Evolutionary conservation across 2,797 vertebrate genomes (phyloP).

Genomic region (Darevskia nairensis): DNA sequence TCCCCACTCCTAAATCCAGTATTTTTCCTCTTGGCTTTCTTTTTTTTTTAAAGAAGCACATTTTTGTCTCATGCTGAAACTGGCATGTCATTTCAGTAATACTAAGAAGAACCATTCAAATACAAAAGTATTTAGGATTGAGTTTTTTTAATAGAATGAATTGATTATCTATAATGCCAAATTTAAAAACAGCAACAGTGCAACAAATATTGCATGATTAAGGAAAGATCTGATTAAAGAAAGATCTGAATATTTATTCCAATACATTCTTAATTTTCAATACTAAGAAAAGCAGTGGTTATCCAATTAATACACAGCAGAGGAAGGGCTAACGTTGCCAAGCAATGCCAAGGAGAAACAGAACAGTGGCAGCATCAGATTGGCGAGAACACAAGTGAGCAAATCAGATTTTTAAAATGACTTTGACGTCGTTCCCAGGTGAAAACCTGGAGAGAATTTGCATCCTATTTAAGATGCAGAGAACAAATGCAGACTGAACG

Average conservation of each 20-base stretch:
- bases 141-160: neutral
- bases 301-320: neutral
- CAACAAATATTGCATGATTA: neutral
- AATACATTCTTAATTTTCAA: neutral
- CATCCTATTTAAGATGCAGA: conserved; percentile 3
- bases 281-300: neutral
- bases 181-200: neutral
- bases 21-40: neutral
- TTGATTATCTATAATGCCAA: neutral
- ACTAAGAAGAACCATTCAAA: neutral
- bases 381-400: neutral
- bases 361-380: neutral
- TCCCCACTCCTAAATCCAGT: neutral
- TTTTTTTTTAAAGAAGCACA: neutral
- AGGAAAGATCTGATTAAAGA: neutral
- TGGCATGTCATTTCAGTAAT: neutral
- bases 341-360: neutral
- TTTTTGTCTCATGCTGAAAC: neutral
- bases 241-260: neutral
- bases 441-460: conserved; percentile 6
- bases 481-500: neutral
- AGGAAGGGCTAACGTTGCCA: neutral
- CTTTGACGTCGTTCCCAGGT: neutral
- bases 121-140: neutral
- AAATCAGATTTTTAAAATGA: neutral